phyloP scores from a whole-genome alignment of 2,888 invertebrate genomes.

The Malacosoma neustria region DNA sequence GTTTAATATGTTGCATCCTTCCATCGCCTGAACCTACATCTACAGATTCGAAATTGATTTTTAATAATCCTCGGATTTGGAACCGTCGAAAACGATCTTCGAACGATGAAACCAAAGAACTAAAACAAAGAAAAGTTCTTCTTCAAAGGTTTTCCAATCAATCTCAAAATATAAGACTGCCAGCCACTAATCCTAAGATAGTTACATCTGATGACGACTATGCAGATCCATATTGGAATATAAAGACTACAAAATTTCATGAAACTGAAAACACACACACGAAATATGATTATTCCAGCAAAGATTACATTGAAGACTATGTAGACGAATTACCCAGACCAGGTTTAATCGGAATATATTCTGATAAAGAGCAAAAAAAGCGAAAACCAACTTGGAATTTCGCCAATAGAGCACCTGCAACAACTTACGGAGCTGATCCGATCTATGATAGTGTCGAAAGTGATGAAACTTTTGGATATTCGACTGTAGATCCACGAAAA shows the following conservation, averaged over 20 bases:
- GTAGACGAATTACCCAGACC: conserved; percentile 51
- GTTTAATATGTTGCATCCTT: conserved; percentile 39
- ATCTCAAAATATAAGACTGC: conserved; percentile 17
- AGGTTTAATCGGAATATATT: conserved; percentile 52
- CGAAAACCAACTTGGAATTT: conserved; percentile 13
- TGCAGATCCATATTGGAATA: conserved; percentile 56
- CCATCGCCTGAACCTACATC: conserved; percentile 16
- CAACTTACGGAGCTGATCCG: conserved; percentile 22
- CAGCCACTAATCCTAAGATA: conserved; percentile 23
- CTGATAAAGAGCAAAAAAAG: conserved; percentile 27
- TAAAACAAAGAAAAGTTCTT: conserved; percentile 42
- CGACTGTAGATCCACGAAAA: conserved; percentile 51
- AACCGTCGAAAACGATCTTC: conserved; percentile 24
- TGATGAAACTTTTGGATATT: conserved; percentile 41
- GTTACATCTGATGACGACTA: conserved; percentile 37
- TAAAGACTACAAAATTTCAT: conserved; percentile 41
- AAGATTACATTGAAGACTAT: conserved; percentile 43
- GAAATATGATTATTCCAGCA: conserved; percentile 26
- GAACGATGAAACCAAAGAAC: neutral
- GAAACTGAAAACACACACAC: conserved; percentile 19
- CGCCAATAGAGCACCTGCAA: conserved; percentile 15
- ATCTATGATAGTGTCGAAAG: conserved; percentile 26
- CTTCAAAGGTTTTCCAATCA: conserved; percentile 27
- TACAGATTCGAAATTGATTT: neutral
- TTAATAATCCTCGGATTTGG: neutral